Base-by-base conservation (phyloP, 2,797 vertebrate species). In the Sebastes umbrosus region DNA sequence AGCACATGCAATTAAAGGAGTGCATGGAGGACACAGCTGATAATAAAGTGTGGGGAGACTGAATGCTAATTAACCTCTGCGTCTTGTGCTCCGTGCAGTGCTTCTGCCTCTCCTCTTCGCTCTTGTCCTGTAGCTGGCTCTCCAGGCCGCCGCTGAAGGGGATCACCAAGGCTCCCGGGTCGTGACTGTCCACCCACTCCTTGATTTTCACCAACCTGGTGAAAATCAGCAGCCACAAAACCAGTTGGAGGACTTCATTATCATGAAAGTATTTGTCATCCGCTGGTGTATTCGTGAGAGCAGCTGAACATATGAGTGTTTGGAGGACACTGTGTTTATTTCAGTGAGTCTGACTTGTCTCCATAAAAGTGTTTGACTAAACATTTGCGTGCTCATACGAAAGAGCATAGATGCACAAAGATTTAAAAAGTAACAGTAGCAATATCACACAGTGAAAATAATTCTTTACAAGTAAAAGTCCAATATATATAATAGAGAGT, bases 1-100 rank as follows among this genome's bases (percentile, higher is more conserved):
- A 99, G 97, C 97, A 97, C 97, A 98, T 97, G 98, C 98, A 99
- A 99, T 99, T 99, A 99, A 99, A 99, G 97, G 97, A 98, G 97
- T 97, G 97, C 97, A 95, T 92, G 90, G 97, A 98, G 97, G 97
- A 99, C 98, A 98, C 98, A 97, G 97, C 97, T 97, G 97, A 99
- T 99, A 99, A 98, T 99, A 98, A 98, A 98, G 97, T 97, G 97
- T 96, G 96, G 95, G 96, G 97, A 98, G 97, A 97, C 97, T 97
- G 98, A 98, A 99, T 99, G 97, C 96, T 98, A 99, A 99, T 98
- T 98, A 99, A 99, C 98, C 98, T 98, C 97, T 97, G 97, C 90
- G 97, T 98, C 97, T 98, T 97, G 96, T 97, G 97, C 97, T 98
- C 96, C 87, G 96, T 96, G 96, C 97, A 96, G 97, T 96, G 97